Base-by-base conservation (phyloP, 2,797 vertebrate genomes). In the Microctenopoma stevenorrisi region DNA sequence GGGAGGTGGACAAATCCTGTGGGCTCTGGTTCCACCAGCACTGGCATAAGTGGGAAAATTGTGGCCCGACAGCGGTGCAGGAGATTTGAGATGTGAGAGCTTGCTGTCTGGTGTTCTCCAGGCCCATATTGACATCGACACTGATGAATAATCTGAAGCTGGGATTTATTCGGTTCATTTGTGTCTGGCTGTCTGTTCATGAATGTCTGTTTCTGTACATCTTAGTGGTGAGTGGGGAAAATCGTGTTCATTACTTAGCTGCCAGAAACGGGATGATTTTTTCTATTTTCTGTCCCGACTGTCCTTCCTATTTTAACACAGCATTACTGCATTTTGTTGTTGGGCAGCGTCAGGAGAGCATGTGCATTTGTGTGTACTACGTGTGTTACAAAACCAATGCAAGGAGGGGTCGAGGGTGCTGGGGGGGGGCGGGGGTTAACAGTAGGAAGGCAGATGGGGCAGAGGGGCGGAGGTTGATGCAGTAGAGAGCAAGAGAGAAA, bases 401-500 rank as follows among this genome's bases (percentile, higher is more conserved):
- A 89, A 90, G 90, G 89, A 92, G 88, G 87, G 89, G 87, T 90
- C 62, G 83, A 79, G 86, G 83, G 83, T 22, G 86, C 76, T 84
- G 77, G 75, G 78, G 40, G 40, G 83, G 84, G 80, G 68, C 22
- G 22, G 30, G 33, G 33, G 33, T 85, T 89, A 90, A 90, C 79
- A 90, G 87, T 88, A 87, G 86, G 80, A 82, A 92, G 90, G 91
- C 88, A 92, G 91, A 93, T 91, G 88, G 86, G 90, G 87, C 87
- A 92, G 89, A 93, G 90, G 90, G 93, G 93, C 86, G 91, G 93
- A 91, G 93, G 91, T 91, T 89, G 91, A 90, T 92, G 91, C 91
- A 80, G 91, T 84, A 88, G 72, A 85, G 83, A 89, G 80, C 83
- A 74, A 56, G 66, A 85, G 62, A 72, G 72, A 68, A 73, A 85